These are phyloP conservation scores for Nephotettix cincticeps DNA, from an alignment of 1,140 invertebrate species.

Conservation along the genomic window DNA sequence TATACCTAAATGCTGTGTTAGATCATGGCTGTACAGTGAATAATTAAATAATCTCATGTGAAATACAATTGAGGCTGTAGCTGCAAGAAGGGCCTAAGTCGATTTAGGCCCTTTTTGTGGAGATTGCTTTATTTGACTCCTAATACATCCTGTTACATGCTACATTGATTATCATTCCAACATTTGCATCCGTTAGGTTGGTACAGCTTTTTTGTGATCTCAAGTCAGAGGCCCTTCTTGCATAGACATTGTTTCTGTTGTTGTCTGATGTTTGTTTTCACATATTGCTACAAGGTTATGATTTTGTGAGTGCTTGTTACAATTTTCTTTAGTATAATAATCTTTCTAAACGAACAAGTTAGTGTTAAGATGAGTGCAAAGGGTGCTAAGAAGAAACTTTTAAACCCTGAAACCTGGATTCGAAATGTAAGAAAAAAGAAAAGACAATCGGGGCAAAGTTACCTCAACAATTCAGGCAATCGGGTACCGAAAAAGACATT, in stretches of 20 bases:
- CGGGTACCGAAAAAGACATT: too few relatives aligned
- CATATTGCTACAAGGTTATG: background rate
- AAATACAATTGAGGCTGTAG: background rate
- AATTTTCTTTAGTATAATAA: background rate
- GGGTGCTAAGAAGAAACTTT: background rate
- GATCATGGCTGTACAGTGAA: background rate
- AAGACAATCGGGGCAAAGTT: background rate
- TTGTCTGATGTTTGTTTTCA: background rate
- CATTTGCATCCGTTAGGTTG: background rate
- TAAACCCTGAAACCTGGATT: background rate
- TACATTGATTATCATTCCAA: background rate
- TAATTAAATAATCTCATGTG: too few relatives aligned
- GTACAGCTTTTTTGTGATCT: background rate
- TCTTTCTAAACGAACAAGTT: background rate
- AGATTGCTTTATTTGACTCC: background rate
- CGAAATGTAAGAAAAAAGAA: background rate
- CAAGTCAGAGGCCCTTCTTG: background rate
- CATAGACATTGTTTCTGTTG: background rate
- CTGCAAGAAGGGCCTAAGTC: background rate
- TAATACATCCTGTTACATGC: background rate
- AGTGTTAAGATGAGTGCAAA: background rate
- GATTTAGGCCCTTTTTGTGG: background rate
- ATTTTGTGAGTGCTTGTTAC: background rate
- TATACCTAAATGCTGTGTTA: background rate
- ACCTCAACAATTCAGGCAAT: background rate